Conservation (phyloP, 2,888 invertebrate genomes). For the Melanotus villosus region DNA sequence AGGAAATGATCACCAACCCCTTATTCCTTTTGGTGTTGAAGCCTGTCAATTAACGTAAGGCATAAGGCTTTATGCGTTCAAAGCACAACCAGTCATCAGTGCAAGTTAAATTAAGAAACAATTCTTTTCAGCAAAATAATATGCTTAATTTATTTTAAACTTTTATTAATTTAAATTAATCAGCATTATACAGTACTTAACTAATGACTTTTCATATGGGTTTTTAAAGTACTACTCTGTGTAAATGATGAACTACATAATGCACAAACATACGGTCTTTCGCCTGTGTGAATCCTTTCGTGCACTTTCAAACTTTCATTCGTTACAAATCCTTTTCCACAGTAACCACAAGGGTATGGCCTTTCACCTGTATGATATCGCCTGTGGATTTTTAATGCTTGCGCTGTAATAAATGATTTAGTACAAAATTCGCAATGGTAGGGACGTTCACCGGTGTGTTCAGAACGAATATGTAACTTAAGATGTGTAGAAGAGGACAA, state of each 20-base stretch:
- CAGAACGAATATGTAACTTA: constrained; percentile 37
- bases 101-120: too few species aligned
- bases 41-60: too few species aligned
- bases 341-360: constrained; percentile 62
- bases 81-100: too few species aligned
- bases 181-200: too few species aligned
- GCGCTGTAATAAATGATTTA: constrained; percentile 36
- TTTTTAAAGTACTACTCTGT: constrained; percentile 43
- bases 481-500: constrained; percentile 36
- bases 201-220: constrained; percentile 40
- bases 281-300: constrained; percentile 60
- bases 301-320: constrained; percentile 61
- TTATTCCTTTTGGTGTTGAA: too few species aligned
- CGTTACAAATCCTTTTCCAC: constrained; percentile 62
- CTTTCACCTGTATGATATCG: constrained; percentile 62
- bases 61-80: too few species aligned
- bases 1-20: too few species aligned
- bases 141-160: too few species aligned
- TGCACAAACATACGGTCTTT: constrained; percentile 68
- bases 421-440: constrained; percentile 37
- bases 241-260: constrained; percentile 73
- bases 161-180: too few species aligned
- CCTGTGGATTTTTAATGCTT: constrained; percentile 57
- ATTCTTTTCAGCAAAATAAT: too few species aligned
- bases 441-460: constrained; percentile 42